Percentiles rank a stretch among this genome's conserved stretches.
phyloP scores from a whole-genome alignment of 1,140 invertebrate genomes.

The Homalodisca vitripennis region DNA sequence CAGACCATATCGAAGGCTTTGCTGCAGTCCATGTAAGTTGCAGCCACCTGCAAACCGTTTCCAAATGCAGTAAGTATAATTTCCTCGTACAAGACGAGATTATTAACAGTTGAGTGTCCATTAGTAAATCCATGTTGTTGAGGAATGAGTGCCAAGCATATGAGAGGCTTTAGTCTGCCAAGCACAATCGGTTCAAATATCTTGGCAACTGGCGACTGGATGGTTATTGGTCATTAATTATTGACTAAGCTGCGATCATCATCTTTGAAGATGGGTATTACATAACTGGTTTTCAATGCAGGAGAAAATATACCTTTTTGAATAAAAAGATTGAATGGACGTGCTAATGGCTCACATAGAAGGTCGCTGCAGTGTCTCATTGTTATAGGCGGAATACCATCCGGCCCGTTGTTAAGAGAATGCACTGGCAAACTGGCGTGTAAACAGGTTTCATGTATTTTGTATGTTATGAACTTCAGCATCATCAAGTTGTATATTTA shows the following conservation, averaged over 20 bases:
- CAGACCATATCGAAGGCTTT: neutral
- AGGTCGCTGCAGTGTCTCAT: neutral
- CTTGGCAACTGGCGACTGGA: neutral
- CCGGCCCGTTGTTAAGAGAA: neutral
- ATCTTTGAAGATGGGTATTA: slow-evolving; percentile 1
- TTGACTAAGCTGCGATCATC: neutral
- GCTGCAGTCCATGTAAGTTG: neutral
- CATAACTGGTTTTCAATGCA: neutral
- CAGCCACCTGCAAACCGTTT: neutral
- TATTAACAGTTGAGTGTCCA: neutral
- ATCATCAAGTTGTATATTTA: no score
- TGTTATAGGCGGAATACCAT: neutral
- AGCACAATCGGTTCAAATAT: neutral
- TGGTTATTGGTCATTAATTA: neutral
- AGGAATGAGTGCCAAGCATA: neutral
- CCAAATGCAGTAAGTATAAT: neutral
- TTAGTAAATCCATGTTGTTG: slow-evolving; percentile 6
- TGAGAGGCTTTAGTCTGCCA: neutral
- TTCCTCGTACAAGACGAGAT: neutral
- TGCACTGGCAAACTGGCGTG: no score
- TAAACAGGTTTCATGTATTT: no score
- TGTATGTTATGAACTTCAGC: no score
- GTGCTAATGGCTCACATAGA: neutral
- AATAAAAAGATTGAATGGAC: neutral
- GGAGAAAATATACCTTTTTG: neutral